Evolutionary conservation across 2,113 vertebrate species (phyloP), one percentile per base, ranked within the genome.

Genomic region (Malurus melanocephalus): DNA sequence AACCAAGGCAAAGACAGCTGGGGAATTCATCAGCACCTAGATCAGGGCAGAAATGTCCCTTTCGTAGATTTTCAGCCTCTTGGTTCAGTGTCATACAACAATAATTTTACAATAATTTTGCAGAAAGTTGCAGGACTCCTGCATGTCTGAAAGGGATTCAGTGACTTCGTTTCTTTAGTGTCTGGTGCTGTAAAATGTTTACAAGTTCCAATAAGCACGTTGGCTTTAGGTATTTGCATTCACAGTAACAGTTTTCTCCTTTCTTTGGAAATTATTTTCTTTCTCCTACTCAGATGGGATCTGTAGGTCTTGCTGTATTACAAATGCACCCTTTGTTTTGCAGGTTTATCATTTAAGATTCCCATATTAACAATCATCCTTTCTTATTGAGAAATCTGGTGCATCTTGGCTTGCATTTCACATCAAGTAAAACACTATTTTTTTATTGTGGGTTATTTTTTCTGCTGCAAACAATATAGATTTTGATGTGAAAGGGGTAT

Each of bases 21-120:
- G 69, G 85, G 87, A 94, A 92, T 81, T 95, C 77, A 94, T 92
- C 90, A 95, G 83, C 80, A 92, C 85, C 66, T 92, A 38, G 8
- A 46, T 45, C 23, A 88, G 87, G 86, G 80, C 53, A 69, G 87
- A 74, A 64, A 35, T 16, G 74, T 53, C 84, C 77, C 57, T 95
- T 89, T 32, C 60, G 88, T 61, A 52, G 66, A 85, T 84, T 84
- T 83, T 73, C 72, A 96, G 69, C 80, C 81, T 55, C 27, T 68
- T 40, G 45, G 32, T 85, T 93, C 79, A 13, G 30, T 21, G 4
- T 60, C 61, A 57, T 75, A 18, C 52, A 94, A 69, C 79, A 93
- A 93, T n/a, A n/a, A n/a, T n/a, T n/a, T 93, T 51, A 26, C 7
- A 51, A 26, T 24, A 48, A 17, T 51, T 69, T 28, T 88, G 51